Evolutionary conservation across 1,140 invertebrate genomes (phyloP).

Genomic region (Cyclina sinensis): DNA sequence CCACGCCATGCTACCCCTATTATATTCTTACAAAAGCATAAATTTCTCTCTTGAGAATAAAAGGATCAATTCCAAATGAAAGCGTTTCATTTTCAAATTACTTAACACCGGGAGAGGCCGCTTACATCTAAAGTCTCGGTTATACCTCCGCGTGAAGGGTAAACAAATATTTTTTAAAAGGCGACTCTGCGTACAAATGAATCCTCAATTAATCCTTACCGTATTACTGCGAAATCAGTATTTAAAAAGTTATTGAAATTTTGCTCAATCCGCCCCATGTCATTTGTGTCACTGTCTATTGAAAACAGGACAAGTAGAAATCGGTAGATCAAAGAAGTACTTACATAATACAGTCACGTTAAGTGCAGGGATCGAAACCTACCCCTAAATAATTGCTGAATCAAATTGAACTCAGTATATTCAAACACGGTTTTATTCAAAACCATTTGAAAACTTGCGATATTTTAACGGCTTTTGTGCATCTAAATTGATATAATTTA

Average conservation of each 20-base stretch:
- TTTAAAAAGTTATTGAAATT: conserved; percentile 28
- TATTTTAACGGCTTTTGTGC: conserved; percentile 30
- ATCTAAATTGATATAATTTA: conserved; percentile 36
- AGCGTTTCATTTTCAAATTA: not conserved
- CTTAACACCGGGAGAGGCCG: not conserved
- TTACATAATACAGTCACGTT: conserved; percentile 8
- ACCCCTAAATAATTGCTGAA: conserved; percentile 10
- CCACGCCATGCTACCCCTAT: too few species aligned
- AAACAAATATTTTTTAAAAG: conserved; percentile 2
- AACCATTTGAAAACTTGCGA: not conserved
- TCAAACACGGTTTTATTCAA: conserved; percentile 20
- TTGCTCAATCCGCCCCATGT: conserved; percentile 37
- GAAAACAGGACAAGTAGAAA: conserved; percentile 13
- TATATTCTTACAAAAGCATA: not conserved
- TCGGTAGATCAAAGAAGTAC: not conserved
- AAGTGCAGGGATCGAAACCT: conserved; percentile 27
- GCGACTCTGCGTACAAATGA: not conserved
- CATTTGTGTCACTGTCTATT: conserved; percentile 38
- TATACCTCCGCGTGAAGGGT: not conserved
- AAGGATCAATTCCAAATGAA: not conserved
- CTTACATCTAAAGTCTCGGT: not conserved
- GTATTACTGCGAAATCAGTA: not conserved
- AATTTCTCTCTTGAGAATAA: not conserved
- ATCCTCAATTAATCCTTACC: conserved; percentile 9
- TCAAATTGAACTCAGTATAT: conserved; percentile 20